A percentile compares a stretch with the other conserved stretches of the same genome.
phyloP scores from a whole-genome alignment of 2,797 vertebrate genomes.

The Sphaeramia orbicularis region DNA sequence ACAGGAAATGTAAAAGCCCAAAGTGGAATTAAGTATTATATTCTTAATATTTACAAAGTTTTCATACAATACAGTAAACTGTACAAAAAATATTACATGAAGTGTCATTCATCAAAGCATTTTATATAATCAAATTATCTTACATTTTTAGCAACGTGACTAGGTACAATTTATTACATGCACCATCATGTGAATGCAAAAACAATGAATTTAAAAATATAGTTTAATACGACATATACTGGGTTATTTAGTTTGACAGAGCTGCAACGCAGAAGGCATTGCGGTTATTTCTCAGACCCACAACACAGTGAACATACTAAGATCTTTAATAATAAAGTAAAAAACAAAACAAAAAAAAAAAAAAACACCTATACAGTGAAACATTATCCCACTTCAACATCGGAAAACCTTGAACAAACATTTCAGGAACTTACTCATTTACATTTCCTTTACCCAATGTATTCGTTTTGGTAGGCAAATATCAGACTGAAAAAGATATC shows the following conservation, averaged over 20 bases:
- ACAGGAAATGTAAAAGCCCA: too few species aligned
- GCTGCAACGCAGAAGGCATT: constrained; percentile 48
- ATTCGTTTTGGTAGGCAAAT: neutral
- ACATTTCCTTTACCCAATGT: constrained; percentile 19
- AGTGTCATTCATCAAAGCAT: neutral
- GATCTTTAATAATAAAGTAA: constrained; percentile 35
- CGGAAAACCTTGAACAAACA: constrained; percentile 34
- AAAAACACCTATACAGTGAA: constrained; percentile 31
- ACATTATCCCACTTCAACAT: constrained; percentile 36
- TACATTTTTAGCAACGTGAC: neutral
- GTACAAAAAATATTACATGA: neutral
- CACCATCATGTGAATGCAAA: constrained; percentile 20
- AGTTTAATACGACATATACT: constrained; percentile 75
- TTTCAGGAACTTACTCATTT: constrained; percentile 18
- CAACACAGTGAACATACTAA: constrained; percentile 61
- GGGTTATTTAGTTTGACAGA: constrained; percentile 56
- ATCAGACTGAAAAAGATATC: constrained; percentile 8
- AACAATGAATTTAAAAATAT: constrained; percentile 69
- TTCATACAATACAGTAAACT: neutral
- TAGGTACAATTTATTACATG: neutral
- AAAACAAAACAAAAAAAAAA: constrained; percentile 17
- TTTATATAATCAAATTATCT: neutral
- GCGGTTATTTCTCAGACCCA: constrained; percentile 32
- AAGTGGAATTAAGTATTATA: too few species aligned
- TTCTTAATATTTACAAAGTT: too few species aligned